Evolutionary conservation across 1,140 invertebrate genomes (phyloP), one percentile per base, ranked within the genome.

Genomic region (Drosophila nigrodunni): DNA sequence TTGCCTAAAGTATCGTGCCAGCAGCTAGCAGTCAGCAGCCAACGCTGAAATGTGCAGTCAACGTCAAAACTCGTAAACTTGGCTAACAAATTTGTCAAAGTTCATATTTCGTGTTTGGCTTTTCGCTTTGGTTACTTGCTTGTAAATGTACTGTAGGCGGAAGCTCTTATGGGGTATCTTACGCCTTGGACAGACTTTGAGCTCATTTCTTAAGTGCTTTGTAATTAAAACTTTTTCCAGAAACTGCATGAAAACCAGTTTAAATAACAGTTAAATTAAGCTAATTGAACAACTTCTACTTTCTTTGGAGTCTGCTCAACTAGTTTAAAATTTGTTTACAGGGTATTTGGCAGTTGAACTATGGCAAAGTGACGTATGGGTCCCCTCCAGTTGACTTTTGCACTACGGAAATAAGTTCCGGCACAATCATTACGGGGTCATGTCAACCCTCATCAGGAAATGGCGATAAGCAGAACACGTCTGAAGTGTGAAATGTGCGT

Each of bases 31-130:
- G 9, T 3, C 7, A 66, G 25, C 68, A 18, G 1, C 18, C 18
- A 30, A 30, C 25, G 25, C 25, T 30, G 34, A 65, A 72, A 43
- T 57, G 35, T 44, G 65, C 65, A 74, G n/a, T 69, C 49, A 60
- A 39, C 54, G 39, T 68, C 55, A 55, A 61, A 61, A 39, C 44
- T 68, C 49, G 39, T 41, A 47, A 68, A 69, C 47, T 55, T 74
- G 41, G 39, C 64, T 39, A 68, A 67, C 54, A 67, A 60, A 67
- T 73, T 59, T 44, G n/a, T 13, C 11, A 59, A 46, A 67, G 46
- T 67, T 67, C 49, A 50, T 37, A 25, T 44, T 52, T 68, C 9
- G 34, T 39, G n/a, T 34, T 49, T 8, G 61, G 41, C 35, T 15
- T 35, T 46, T 44, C 37, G 25, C 49, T 52, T 7, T 30, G 25